A percentile compares a stretch with the other conserved stretches of the same genome.
Conservation (phyloP, 1,140 invertebrate genomes). For the Dryas iulia region DNA sequence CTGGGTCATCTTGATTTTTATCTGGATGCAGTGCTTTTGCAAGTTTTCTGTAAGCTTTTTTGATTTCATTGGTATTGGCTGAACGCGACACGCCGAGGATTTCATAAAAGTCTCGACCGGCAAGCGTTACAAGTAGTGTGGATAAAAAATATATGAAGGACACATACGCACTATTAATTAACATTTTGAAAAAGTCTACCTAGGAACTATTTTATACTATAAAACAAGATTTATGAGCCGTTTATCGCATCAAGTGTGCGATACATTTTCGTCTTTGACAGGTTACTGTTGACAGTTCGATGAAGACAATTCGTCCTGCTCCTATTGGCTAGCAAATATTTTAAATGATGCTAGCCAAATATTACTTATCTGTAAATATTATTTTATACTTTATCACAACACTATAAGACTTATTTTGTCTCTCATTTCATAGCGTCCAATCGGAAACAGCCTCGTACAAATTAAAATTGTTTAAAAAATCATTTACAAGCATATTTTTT, state of each 20-base stretch:
- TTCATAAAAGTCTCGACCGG: slow-evolving; percentile 94
- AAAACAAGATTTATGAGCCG: slow-evolving; percentile 8
- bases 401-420: background rate
- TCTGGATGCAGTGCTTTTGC: slow-evolving; percentile 99
- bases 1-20: slow-evolving; percentile 97
- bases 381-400: background rate
- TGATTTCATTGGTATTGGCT: slow-evolving; percentile 96
- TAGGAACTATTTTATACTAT: slow-evolving; percentile 42
- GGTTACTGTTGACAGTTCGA: slow-evolving; percentile 46
- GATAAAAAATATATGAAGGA: slow-evolving; percentile 64
- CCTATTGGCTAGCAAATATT: slow-evolving; percentile 46
- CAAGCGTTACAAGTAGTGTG: slow-evolving; percentile 55
- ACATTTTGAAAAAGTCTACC: slow-evolving; percentile 56
- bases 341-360: background rate
- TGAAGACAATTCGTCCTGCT: slow-evolving; percentile 64
- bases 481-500: background rate
- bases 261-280: slow-evolving; percentile 60
- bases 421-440: slow-evolving; percentile 23
- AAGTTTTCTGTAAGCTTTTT: slow-evolving; percentile 97
- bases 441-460: slow-evolving; percentile 44
- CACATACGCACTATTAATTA: slow-evolving; percentile 52
- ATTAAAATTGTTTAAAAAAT: slow-evolving; percentile 3
- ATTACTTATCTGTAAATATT: background rate
- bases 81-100: slow-evolving; percentile 92
- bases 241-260: slow-evolving; percentile 27